phyloP scores from a whole-genome alignment of 2,888 invertebrate species.

The Sarcophaga variegata region DNA sequence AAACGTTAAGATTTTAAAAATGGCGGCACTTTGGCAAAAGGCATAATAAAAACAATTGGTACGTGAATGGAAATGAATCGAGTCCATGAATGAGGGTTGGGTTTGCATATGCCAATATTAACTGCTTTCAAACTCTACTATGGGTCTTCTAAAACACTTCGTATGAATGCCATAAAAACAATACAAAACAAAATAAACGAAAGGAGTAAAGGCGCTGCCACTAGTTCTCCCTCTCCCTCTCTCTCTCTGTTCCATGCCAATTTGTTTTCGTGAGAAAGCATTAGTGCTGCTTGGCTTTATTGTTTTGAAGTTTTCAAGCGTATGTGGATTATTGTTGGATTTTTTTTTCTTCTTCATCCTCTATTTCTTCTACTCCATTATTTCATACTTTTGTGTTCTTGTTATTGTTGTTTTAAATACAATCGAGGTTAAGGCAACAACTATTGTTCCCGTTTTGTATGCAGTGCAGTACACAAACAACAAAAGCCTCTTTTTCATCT shows the following conservation, averaged over 20 bases:
- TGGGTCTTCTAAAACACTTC: too few species aligned
- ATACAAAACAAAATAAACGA: too few species aligned
- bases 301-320: constrained; percentile 41
- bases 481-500: neutral
- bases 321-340: constrained; percentile 2
- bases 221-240: too few species aligned
- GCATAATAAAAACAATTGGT: too few species aligned
- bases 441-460: constrained; percentile 59
- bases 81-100: too few species aligned
- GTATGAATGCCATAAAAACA: too few species aligned
- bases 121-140: too few species aligned
- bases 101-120: too few species aligned
- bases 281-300: constrained; percentile 14
- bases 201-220: too few species aligned
- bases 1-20: too few species aligned
- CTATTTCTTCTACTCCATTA: constrained; percentile 15
- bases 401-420: constrained; percentile 32
- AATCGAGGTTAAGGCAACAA: constrained; percentile 68
- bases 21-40: too few species aligned
- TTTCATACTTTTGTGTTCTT: constrained; percentile 38
- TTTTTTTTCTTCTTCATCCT: constrained; percentile 16
- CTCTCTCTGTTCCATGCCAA: neutral
- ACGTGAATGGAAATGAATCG: too few species aligned
- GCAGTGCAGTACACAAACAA: neutral
- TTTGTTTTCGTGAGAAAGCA: neutral